Percentiles rank a stretch among this genome's conserved stretches.
Evolutionary conservation across 2,888 invertebrate genomes (phyloP).

Genomic region (Lepetodrilus schrolli): DNA sequence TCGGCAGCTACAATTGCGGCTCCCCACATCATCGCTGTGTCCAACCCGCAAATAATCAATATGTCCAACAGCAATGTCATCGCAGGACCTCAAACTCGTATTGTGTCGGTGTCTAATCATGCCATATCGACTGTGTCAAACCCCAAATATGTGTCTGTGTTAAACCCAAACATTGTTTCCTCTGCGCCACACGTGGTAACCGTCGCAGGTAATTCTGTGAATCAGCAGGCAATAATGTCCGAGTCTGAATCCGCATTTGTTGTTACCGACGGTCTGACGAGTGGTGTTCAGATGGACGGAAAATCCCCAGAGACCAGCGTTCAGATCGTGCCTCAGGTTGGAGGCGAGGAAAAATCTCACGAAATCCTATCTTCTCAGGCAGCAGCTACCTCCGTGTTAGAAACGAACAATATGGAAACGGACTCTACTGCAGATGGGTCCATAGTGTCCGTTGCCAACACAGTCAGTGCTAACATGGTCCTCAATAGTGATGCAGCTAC

Average conservation of each 20-base stretch:
- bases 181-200: not conserved
- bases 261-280: not conserved
- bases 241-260: not conserved
- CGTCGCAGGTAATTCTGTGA: too few species aligned
- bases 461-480: not conserved
- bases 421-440: not conserved
- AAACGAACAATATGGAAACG: not conserved
- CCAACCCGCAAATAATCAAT: not conserved
- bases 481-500: not conserved
- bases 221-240: conserved; percentile 3
- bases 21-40: not conserved
- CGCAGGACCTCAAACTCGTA: not conserved
- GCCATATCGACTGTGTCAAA: not conserved
- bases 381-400: conserved; percentile 13
- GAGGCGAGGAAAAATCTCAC: conserved; percentile 20
- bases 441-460: not conserved
- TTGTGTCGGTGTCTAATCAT: not conserved
- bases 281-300: not conserved
- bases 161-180: not conserved
- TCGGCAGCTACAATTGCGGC: conserved; percentile 23
- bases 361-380: conserved; percentile 29
- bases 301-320: conserved; percentile 5
- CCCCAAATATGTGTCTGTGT: not conserved
- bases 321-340: conserved; percentile 14
- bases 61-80: not conserved